Percentiles rank a stretch among this genome's conserved stretches.
Evolutionary conservation across 2,888 invertebrate genomes (phyloP).

Genomic region (Hirtodrosophila alboralis): DNA sequence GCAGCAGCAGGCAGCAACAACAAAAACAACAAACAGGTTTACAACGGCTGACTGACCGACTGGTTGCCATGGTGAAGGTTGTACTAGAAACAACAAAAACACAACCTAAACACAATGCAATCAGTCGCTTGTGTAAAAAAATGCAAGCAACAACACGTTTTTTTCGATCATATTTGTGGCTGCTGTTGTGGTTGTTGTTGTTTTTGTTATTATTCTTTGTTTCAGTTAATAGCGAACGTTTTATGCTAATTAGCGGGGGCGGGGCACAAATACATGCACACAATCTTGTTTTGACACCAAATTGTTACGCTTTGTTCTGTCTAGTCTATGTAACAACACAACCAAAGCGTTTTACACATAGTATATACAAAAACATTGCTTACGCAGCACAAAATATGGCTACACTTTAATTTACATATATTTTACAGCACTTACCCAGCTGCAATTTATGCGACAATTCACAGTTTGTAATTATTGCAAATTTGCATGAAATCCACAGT

Average conservation of each 20-base stretch:
- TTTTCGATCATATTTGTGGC: slow-evolving; percentile 34
- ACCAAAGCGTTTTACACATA: slow-evolving; percentile 42
- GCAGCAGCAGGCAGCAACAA: slow-evolving; percentile 31
- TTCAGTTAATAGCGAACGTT: slow-evolving; percentile 32
- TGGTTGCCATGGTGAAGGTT: slow-evolving; percentile 75
- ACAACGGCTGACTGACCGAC: slow-evolving; percentile 66
- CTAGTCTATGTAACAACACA: slow-evolving; percentile 28
- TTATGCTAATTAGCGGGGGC: slow-evolving; percentile 62
- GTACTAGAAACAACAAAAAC: slow-evolving; percentile 40
- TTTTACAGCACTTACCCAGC: slow-evolving; percentile 33
- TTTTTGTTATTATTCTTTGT: slow-evolving; percentile 37
- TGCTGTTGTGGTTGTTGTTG: slow-evolving; percentile 27
- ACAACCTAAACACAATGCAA: slow-evolving; percentile 42
- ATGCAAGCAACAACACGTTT: slow-evolving; percentile 66
- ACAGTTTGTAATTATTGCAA: slow-evolving; percentile 1
- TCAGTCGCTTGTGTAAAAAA: slow-evolving; percentile 42
- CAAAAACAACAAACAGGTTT: slow-evolving; percentile 67
- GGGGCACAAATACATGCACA: slow-evolving; percentile 26
- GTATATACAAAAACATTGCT: slow-evolving; percentile 28
- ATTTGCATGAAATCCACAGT: slow-evolving; percentile 11
- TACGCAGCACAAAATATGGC: slow-evolving; percentile 26
- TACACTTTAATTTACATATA: slow-evolving; percentile 6
- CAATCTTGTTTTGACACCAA: slow-evolving; percentile 34
- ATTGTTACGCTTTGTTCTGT: slow-evolving; percentile 67
- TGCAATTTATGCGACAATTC: slow-evolving; percentile 6